Conservation (phyloP, 1,140 invertebrate species). For the Euura saliciscinereae region DNA sequence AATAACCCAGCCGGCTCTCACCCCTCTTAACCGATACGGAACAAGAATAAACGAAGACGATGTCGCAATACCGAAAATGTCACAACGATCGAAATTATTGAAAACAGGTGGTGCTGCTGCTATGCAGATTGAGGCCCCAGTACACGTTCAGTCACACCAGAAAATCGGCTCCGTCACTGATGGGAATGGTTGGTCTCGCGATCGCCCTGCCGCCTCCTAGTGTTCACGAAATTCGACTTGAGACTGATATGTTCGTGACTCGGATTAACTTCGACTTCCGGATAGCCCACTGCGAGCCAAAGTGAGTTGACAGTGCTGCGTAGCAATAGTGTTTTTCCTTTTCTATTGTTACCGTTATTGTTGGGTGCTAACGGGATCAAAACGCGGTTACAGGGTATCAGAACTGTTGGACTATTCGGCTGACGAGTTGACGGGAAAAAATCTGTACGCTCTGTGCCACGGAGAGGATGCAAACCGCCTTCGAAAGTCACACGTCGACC, state of each 20-base stretch:
- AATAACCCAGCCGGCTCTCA: neutral
- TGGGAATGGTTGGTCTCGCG: slow-evolving; percentile 93
- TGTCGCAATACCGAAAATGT: neutral
- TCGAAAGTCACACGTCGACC: slow-evolving; percentile 89
- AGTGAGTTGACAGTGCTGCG: slow-evolving; percentile 65
- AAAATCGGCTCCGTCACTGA: slow-evolving; percentile 78
- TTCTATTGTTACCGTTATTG: neutral
- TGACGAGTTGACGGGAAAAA: slow-evolving; percentile 92
- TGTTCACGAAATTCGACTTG: slow-evolving; percentile 94
- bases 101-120: slow-evolving; percentile 86
- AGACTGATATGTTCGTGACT: slow-evolving; percentile 96
- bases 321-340: neutral
- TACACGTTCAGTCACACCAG: slow-evolving; percentile 89
- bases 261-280: slow-evolving; percentile 94
- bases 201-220: slow-evolving; percentile 95
- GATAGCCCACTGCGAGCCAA: slow-evolving; percentile 96
- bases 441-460: slow-evolving; percentile 92
- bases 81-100: neutral
- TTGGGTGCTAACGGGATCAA: neutral
- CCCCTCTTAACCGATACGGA: neutral
- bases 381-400: slow-evolving; percentile 72
- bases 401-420: slow-evolving; percentile 91
- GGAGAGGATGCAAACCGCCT: slow-evolving; percentile 93
- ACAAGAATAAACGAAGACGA: neutral
- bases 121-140: slow-evolving; percentile 89